phyloP scores from a whole-genome alignment of 1,140 invertebrate species.

The Zaprionus lachaisei region DNA sequence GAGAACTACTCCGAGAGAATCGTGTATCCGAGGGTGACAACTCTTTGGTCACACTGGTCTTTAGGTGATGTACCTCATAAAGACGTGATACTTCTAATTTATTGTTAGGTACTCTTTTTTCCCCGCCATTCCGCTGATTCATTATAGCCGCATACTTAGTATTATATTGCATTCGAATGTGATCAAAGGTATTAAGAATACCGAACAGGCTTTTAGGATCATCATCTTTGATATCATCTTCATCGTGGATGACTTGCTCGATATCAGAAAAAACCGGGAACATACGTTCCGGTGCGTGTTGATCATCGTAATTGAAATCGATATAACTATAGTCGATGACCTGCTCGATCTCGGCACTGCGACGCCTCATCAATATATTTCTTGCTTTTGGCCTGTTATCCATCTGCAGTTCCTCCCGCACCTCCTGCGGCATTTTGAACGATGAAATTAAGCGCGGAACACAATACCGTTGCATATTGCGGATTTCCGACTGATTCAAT shows the following conservation, averaged over 20 bases:
- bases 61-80: neutral
- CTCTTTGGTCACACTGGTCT: too few species aligned
- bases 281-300: constrained; percentile 58
- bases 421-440: constrained; percentile 66
- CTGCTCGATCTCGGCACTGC: constrained; percentile 24
- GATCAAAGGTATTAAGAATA: constrained; percentile 50
- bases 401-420: constrained; percentile 41
- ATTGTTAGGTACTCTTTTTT: constrained; percentile 16
- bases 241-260: constrained; percentile 14
- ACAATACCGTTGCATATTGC: constrained; percentile 43
- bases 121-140: constrained; percentile 19
- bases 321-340: neutral
- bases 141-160: constrained; percentile 4
- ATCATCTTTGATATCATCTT: neutral
- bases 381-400: neutral
- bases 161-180: constrained; percentile 27
- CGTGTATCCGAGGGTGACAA: too few species aligned
- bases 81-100: neutral
- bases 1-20: too few species aligned
- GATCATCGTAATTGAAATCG: constrained; percentile 42
- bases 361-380: constrained; percentile 22
- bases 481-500: constrained; percentile 37
- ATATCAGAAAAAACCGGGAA: constrained; percentile 42
- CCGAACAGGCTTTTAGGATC: constrained; percentile 30
- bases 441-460: constrained; percentile 68